Conservation (phyloP, 23 tunicate species). For the Aplidium turbinatum region DNA sequence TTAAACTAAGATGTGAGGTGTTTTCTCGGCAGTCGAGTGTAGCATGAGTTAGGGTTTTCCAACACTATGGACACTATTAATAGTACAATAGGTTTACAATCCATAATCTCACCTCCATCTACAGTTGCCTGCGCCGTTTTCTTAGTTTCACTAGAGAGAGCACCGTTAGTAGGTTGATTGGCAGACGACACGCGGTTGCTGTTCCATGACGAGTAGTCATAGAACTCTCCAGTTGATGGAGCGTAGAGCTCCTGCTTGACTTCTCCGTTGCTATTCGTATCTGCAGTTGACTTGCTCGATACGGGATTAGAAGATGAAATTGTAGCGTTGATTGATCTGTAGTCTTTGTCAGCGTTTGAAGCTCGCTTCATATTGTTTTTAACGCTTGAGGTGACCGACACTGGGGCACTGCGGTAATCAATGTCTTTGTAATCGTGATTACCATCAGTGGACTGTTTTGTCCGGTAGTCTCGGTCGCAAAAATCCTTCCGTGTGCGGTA, state of each 20-base stretch:
- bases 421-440: slow-evolving; percentile 84
- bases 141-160: no score
- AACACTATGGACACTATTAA: no score
- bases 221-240: slow-evolving; percentile 58
- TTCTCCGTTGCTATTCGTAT: slow-evolving; percentile 1
- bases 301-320: not conserved
- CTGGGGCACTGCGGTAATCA: slow-evolving; percentile 57
- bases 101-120: no score
- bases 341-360: slow-evolving; percentile 58
- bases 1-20: no score
- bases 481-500: slow-evolving; percentile 44
- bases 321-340: slow-evolving; percentile 27
- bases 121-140: no score
- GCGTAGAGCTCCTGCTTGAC: slow-evolving; percentile 31
- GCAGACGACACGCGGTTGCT: no score
- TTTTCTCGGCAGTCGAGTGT: no score
- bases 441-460: slow-evolving; percentile 19
- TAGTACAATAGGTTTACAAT: no score
- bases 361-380: slow-evolving; percentile 15
- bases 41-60: no score
- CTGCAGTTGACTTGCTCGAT: not conserved
- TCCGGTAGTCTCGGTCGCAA: slow-evolving; percentile 77
- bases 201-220: slow-evolving; percentile 57
- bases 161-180: no score
- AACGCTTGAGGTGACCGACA: not conserved